Evolutionary conservation across 2,888 invertebrate genomes (phyloP), one percentile per base, ranked within the genome.

Genomic region (Sympetrum striolatum): DNA sequence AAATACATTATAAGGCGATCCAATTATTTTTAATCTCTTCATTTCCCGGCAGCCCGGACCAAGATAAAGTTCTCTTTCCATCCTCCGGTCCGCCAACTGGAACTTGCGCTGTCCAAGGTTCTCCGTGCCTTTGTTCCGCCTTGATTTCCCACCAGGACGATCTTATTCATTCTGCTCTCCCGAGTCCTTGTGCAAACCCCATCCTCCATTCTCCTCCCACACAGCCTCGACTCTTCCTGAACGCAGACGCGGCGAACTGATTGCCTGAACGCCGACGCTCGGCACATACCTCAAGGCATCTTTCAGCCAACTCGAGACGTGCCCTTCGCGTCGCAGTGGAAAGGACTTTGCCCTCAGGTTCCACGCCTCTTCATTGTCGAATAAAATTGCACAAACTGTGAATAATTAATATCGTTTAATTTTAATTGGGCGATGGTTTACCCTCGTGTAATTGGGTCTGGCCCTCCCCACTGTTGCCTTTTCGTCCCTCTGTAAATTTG

Each of bases 371-470:
- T 90, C 91, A 91, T 91, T 92, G 92, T 92, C 91, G 90, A 91
- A 92, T 92, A 91, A 91, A 92, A 92, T 91, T 91, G 91, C 91
- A 91, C 91, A 91, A 91, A 91, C 91, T 90, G 91, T 92, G 91
- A 92, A 92, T 91, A 91, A 91, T 91, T 91, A 90, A 92, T 91
- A 91, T 82, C 91, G 91, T 92, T 92, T 92, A 92, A 91, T 91
- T 91, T 92, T 92, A 92, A 92, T 92, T 92, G 92, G 91, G 91
- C 91, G 91, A 92, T 91, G 92, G 91, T 91, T 92, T 91, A 91
- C 91, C 73, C 64, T 53, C 82, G 25, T 31, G 73, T 73, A 73
- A 73, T 73, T 73, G 31, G 73, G 73, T 73, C 64, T 64, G 64
- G 64, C 22, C 64, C 64, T 73, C 31, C 53, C 73, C 31, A 31